Conservation (phyloP, 2,113 vertebrate genomes). For the Pundamilia nyererei region DNA sequence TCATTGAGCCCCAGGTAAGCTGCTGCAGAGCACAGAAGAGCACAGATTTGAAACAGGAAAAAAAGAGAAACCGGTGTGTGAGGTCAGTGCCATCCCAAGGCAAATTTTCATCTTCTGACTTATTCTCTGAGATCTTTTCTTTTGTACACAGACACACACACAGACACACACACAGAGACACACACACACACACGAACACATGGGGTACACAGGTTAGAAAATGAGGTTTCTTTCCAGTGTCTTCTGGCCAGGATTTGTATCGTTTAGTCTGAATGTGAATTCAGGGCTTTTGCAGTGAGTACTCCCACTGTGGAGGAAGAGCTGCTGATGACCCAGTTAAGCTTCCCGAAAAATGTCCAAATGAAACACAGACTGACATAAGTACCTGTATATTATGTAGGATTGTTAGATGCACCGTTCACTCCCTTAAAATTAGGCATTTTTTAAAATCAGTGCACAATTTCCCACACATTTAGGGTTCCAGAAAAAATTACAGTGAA, state of each 20-base stretch:
- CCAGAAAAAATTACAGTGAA: not conserved
- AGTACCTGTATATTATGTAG: not conserved
- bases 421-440: not conserved
- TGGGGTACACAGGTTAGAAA: not conserved
- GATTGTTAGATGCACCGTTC: not conserved
- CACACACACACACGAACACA: not conserved
- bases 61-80: not conserved
- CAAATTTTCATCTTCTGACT: conserved; percentile 23
- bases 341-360: not conserved
- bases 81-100: conserved; percentile 23
- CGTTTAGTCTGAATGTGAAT: conserved; percentile 43
- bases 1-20: not conserved
- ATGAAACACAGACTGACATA: not conserved
- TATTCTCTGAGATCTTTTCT: conserved; percentile 33
- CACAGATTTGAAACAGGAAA: conserved; percentile 8
- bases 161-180: not conserved
- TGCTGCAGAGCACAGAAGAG: not conserved
- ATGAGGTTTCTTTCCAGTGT: conserved; percentile 12
- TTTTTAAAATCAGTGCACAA: not conserved
- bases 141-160: not conserved
- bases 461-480: not conserved
- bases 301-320: not conserved
- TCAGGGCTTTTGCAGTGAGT: conserved; percentile 2
- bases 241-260: conserved; percentile 42
- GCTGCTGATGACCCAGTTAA: conserved; percentile 36